Evolutionary conservation across 1,140 invertebrate genomes (phyloP).

Genomic region (Phocides pigmalion): DNA sequence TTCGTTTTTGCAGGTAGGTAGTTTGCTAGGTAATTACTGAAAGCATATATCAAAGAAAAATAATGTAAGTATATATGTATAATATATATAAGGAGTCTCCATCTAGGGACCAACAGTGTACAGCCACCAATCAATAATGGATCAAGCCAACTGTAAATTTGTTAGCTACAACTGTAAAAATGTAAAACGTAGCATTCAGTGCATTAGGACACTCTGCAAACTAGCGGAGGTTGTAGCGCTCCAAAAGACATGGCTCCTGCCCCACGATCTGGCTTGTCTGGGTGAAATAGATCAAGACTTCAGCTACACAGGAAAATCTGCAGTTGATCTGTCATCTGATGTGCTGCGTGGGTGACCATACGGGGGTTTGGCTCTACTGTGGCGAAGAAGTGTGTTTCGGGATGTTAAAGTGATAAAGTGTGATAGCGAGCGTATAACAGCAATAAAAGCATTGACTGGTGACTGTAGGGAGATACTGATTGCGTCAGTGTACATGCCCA

Average conservation of each 20-base stretch:
- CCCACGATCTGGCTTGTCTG: neutral
- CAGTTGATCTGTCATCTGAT: neutral
- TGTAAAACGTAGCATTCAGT: slow-evolving; percentile 1
- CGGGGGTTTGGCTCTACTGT: neutral
- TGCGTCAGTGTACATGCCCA: too few species aligned
- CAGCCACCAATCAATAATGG: neutral
- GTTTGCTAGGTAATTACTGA: too few species aligned
- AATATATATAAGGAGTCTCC: neutral
- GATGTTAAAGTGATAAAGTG: too few species aligned
- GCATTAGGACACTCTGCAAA: neutral
- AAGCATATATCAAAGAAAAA: too few species aligned
- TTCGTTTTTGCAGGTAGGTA: too few species aligned
- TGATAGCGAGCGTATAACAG: too few species aligned
- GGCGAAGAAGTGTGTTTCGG: neutral
- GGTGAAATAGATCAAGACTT: neutral
- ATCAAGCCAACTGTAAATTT: slow-evolving; percentile 1
- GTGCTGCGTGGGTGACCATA: neutral
- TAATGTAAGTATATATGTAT: too few species aligned
- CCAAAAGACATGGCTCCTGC: neutral
- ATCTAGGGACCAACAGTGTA: neutral
- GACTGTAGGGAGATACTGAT: too few species aligned
- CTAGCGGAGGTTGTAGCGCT: neutral
- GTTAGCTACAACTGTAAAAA: neutral
- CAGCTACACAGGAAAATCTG: slow-evolving; percentile 3
- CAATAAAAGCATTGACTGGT: too few species aligned